Conservation (phyloP, 2,113 vertebrate genomes). For the Silurus glanis region DNA sequence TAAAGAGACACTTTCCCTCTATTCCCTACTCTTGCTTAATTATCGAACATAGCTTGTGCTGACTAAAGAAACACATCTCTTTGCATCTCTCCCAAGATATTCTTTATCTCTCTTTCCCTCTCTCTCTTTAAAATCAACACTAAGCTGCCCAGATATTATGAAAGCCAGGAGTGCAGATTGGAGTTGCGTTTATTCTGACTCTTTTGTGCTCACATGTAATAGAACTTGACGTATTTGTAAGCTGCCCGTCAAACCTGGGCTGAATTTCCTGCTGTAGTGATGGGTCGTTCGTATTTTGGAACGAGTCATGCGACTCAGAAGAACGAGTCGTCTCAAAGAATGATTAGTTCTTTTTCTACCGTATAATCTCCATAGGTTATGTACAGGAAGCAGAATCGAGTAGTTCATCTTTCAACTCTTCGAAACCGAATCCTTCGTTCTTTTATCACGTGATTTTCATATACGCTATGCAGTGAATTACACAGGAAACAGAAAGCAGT, state of each 20-base stretch:
- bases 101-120: constrained; percentile 2
- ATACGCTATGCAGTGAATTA: too few relatives aligned
- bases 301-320: too few relatives aligned
- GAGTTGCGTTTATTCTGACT: constrained; percentile 61
- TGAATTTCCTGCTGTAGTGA: constrained; percentile 9
- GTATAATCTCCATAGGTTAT: too few relatives aligned
- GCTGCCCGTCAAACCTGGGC: constrained; percentile 52
- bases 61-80: constrained; percentile 49
- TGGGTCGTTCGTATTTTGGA: too few relatives aligned
- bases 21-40: constrained; percentile 37
- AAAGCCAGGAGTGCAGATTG: constrained; percentile 55
- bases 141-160: constrained; percentile 7
- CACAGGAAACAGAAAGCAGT: too few relatives aligned
- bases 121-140: constrained; percentile 4
- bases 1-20: constrained; percentile 40
- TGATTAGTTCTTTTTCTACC: too few relatives aligned
- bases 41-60: constrained; percentile 36
- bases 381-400: too few relatives aligned
- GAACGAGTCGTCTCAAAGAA: too few relatives aligned
- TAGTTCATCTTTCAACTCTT: too few relatives aligned
- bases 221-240: constrained; percentile 63
- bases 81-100: constrained; percentile 36
- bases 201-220: constrained; percentile 53
- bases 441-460: too few relatives aligned
- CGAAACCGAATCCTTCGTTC: too few relatives aligned